phyloP scores from a whole-genome alignment of 2,113 vertebrate genomes.

The Carassius carassius region DNA sequence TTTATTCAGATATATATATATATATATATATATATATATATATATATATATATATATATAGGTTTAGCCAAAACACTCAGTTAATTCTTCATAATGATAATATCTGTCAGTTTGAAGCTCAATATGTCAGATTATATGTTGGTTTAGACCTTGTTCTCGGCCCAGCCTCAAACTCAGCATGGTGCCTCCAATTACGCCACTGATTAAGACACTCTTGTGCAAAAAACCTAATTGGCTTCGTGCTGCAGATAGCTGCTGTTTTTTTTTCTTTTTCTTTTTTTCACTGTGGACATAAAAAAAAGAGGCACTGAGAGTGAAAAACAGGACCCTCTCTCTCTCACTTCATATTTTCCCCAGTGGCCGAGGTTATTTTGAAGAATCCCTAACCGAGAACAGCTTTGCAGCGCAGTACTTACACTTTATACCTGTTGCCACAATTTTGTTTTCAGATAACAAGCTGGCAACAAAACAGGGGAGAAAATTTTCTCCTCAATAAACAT shows the following conservation, averaged over 20 bases:
- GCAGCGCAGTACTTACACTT: not conserved
- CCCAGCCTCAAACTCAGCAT: slow-evolving; percentile 68
- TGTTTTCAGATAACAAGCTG: slow-evolving; percentile 49
- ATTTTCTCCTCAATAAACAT: slow-evolving; percentile 39
- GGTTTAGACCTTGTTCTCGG: slow-evolving; percentile 51
- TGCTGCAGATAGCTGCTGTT: slow-evolving; percentile 45
- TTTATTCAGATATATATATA: not conserved
- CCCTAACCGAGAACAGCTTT: slow-evolving; percentile 40
- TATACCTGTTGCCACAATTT: slow-evolving; percentile 57
- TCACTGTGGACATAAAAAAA: slow-evolving; percentile 48
- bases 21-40: too few species aligned
- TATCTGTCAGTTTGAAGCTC: slow-evolving; percentile 47
- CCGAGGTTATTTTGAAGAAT: slow-evolving; percentile 49
- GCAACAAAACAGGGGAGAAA: slow-evolving; percentile 32
- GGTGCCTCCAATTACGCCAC: slow-evolving; percentile 80
- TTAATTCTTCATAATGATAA: slow-evolving; percentile 45
- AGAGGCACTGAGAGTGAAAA: slow-evolving; percentile 41
- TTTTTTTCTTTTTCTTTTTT: not conserved
- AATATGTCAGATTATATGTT: slow-evolving; percentile 40
- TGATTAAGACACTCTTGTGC: slow-evolving; percentile 79
- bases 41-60: too few species aligned
- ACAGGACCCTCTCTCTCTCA: slow-evolving; percentile 36
- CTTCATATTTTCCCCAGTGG: slow-evolving; percentile 39
- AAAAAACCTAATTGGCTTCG: slow-evolving; percentile 64
- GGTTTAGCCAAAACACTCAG: slow-evolving; percentile 38